Percentiles rank a stretch among this genome's conserved stretches.
These are phyloP conservation scores for Crotalus helleri DNA, from an alignment of 2,113 vertebrate genomes.

Conservation along the genomic window DNA sequence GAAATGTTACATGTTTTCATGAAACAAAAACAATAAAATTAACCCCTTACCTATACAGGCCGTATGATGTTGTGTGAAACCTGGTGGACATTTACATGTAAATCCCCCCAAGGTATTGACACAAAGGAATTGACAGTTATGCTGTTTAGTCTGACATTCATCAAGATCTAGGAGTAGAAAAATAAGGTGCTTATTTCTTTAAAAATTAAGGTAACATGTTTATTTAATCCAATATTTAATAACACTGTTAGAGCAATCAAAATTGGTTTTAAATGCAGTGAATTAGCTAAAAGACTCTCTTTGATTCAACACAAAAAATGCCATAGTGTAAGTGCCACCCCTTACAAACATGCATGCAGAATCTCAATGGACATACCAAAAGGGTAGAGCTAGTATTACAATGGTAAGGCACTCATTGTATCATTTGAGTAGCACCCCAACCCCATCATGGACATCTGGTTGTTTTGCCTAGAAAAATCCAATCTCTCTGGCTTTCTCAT, in stretches of 20 bases:
- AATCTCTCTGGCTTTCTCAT: background rate
- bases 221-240: background rate
- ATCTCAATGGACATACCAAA: background rate
- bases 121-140: slow-evolving; percentile 86
- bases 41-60: slow-evolving; percentile 79
- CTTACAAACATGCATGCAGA: background rate
- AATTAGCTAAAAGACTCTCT: background rate
- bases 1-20: background rate
- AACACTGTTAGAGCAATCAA: background rate
- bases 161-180: slow-evolving; percentile 77
- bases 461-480: background rate
- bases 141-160: slow-evolving; percentile 81
- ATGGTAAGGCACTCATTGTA: background rate
- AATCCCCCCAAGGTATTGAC: slow-evolving; percentile 83
- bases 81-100: slow-evolving; percentile 83
- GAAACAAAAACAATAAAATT: background rate
- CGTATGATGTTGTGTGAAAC: slow-evolving; percentile 83
- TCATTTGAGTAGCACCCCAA: background rate
- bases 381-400: background rate
- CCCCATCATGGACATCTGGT: background rate
- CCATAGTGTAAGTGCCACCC: background rate
- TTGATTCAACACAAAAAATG: background rate
- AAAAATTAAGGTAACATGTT: background rate
- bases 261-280: background rate
- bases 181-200: background rate